Evolutionary conservation across 2,888 invertebrate genomes (phyloP).

Genomic region (Hypomecis atomaria): DNA sequence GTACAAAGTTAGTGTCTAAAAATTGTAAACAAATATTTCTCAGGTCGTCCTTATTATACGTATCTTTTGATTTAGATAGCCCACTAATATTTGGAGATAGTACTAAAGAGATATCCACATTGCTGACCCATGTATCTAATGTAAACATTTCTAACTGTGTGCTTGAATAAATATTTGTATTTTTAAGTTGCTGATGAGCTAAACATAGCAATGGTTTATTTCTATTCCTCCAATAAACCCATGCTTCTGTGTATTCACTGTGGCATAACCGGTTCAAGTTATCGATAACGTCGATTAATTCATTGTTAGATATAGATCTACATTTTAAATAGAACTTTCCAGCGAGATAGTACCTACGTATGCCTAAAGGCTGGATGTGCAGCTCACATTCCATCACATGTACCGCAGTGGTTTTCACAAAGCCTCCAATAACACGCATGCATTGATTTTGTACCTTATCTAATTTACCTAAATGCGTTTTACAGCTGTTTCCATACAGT

Average conservation of each 20-base stretch:
- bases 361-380: slow-evolving; percentile 16
- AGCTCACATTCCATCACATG: slow-evolving; percentile 34
- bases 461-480: slow-evolving; percentile 33
- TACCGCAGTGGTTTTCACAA: slow-evolving; percentile 38
- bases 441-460: slow-evolving; percentile 41
- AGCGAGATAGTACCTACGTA: slow-evolving; percentile 6
- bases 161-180: too few species aligned
- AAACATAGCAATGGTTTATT: background rate
- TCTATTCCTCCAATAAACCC: background rate
- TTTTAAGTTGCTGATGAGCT: too few species aligned
- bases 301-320: too few species aligned
- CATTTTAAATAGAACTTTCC: too few species aligned
- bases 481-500: slow-evolving; percentile 29
- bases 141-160: too few species aligned
- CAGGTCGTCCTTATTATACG: too few species aligned
- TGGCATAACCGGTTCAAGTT: slow-evolving; percentile 32
- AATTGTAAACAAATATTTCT: too few species aligned
- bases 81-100: too few species aligned
- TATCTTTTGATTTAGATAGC: too few species aligned
- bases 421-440: slow-evolving; percentile 39
- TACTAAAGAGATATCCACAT: too few species aligned
- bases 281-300: slow-evolving; percentile 9
- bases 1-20: too few species aligned
- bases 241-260: slow-evolving; percentile 30
- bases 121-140: too few species aligned